A percentile compares a stretch with the other conserved stretches of the same genome.
These are phyloP conservation scores for Microcebus lehilahytsara DNA, from an alignment of 2,113 vertebrate species.

Conservation along the genomic window DNA sequence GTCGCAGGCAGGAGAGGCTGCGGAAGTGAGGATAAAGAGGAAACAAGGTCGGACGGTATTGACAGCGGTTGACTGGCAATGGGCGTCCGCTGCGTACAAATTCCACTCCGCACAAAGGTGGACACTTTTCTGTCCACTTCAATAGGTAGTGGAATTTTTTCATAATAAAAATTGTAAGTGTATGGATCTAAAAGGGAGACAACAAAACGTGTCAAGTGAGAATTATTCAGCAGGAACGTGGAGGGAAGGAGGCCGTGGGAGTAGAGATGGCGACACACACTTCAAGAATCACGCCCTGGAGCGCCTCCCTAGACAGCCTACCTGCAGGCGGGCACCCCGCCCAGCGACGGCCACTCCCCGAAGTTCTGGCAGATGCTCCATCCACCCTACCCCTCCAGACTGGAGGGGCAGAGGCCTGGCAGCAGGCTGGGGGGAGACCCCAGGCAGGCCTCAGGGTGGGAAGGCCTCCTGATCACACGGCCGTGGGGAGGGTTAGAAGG, in stretches of 20 bases:
- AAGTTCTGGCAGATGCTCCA: not conserved
- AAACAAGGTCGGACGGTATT: not conserved
- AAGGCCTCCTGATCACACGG: not conserved
- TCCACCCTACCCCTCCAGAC: not conserved
- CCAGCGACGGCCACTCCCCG: not conserved
- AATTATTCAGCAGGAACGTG: not conserved
- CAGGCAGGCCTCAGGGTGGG: not conserved
- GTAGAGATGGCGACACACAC: not conserved
- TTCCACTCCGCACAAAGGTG: no score
- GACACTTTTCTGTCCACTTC: not conserved
- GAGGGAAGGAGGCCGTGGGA: not conserved
- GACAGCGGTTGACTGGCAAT: not conserved
- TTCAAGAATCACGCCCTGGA: not conserved
- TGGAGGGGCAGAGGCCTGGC: not conserved
- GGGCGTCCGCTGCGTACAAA: not conserved
- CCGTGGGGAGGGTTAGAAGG: not conserved
- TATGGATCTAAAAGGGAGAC: not conserved
- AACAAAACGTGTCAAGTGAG: not conserved
- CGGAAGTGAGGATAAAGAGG: not conserved
- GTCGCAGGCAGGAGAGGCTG: not conserved
- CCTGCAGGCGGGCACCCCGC: no score
- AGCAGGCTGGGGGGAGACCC: not conserved
- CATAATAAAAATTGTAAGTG: not conserved
- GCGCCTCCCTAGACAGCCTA: not conserved
- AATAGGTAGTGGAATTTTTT: not conserved